Evolutionary conservation across 2,113 vertebrate species (phyloP), one percentile per base, ranked within the genome.

Genomic region (Hydrolagus affinis): DNA sequence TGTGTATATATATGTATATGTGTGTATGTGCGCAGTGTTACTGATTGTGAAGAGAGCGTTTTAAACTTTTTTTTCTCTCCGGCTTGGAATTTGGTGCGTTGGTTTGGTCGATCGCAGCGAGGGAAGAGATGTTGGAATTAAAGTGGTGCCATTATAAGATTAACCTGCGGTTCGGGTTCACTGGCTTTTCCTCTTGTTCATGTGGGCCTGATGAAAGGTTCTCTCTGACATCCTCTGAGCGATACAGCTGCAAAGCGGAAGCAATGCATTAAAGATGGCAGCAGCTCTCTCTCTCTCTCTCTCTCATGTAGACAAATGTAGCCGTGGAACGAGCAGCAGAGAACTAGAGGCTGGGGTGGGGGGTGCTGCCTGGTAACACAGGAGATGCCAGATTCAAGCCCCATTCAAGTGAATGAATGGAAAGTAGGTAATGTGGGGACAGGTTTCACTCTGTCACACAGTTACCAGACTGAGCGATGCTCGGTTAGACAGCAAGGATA

Each of bases 1-100:
- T n/a, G n/a, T n/a, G n/a, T n/a, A n/a, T 23, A 64, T 80, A 23
- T 62, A 60, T 83, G 15, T 83, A 66, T 80, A 30, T 83, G 14
- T 64, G 0, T 83, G n/a, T 30, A 28, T 8, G 19, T 64, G n/a
- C 25, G 28, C 28, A 66, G 59, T 83, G 14, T 15, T 23, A 74
- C 30, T 66, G 62, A 15, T 8, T 62, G 62, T 64, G 25, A n/a
- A 66, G 77, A 83, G 66, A 28, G 60, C 28, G 60, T 59, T 30
- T 66, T 9, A 83, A 83, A 10, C 1, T 83, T 25, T 17, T 2
- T 66, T 3, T 28, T 83, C n/a, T 64, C 28, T 83, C 62, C 15
- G n/a, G 57, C 17, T 74, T 74, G 72, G 72, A 44, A 19, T 19
- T 12, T 62, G 57, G 57, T 0, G 15, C 57, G 60, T 44, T 44